Evolutionary conservation across 2,797 vertebrate genomes (phyloP), one percentile per base, ranked within the genome.

Genomic region (Simalia tracyae): DNA sequence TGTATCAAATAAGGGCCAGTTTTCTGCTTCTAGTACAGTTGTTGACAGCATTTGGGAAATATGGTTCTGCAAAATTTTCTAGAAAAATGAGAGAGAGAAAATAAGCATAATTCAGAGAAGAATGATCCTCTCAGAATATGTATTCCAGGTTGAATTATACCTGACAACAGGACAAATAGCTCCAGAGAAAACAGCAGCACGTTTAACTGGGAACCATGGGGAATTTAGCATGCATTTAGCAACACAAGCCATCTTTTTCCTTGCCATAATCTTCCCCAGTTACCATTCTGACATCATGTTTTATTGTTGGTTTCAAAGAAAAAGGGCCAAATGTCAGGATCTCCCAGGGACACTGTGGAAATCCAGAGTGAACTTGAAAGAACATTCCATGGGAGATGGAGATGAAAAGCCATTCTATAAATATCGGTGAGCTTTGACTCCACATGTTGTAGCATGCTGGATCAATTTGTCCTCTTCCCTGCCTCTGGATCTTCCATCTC

Each of bases 61-160:
- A 84, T 93, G 90, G 7, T 76, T 90, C 88, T 87, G 63, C 60
- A 90, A 94, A 93, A 91, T 28, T 50, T 90, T 15, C 60, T 91
- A 46, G 89, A 91, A 93, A 95, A 92, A 17, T 0, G 0, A 91
- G 63, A 94, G 59, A 31, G 0, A 2, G 31, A 92, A 91, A 93
- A 22, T 0, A 17, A 91, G n/a, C 0, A 0, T 12, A 57, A 54
- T 9, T 31, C 19, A 93, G 90, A 91, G 68, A 36, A 57, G 42
- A 92, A 86, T 1, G 15, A 8, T 60, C 46, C 24, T 0, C 2
- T 0, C 85, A 2, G 3, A 88, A 7, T 0, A 15, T 6, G 2
- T 0, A 1, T 19, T 91, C 22, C 28, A 68, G 42, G 9, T 19
- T 87, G 86, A 95, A 91, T 87, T 93, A 86, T 72, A 84, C 50